These are phyloP conservation scores for Notospermus geniculatus DNA, from an alignment of 1,140 invertebrate species.

Conservation along the genomic window DNA sequence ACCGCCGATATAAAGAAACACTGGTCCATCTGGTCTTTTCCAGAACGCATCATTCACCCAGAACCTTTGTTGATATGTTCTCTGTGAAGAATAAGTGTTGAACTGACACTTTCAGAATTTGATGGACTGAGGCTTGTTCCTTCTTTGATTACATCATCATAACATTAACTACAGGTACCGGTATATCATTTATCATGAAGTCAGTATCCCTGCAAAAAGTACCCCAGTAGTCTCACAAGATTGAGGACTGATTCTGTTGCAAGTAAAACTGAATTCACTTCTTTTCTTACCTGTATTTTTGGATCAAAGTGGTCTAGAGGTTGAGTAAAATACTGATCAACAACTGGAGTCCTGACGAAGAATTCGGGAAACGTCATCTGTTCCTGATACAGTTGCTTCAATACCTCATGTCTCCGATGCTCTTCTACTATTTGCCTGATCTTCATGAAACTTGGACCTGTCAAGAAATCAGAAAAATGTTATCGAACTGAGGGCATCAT, in stretches of 20 bases:
- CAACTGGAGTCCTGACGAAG: background rate
- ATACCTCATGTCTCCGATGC: background rate
- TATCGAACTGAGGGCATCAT: no score
- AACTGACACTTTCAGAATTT: no score
- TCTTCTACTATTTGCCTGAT: background rate
- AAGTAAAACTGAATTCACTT: no score
- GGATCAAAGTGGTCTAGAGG: conserved; percentile 36
- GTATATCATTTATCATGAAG: no score
- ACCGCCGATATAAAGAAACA: conserved; percentile 82
- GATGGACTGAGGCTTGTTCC: no score
- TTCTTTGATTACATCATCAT: no score
- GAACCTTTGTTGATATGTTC: conserved; percentile 62
- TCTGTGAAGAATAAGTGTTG: conserved; percentile 10
- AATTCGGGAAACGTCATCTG: background rate
- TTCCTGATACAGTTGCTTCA: background rate
- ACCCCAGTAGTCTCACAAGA: no score
- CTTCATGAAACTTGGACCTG: conserved; percentile 2
- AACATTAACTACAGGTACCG: no score
- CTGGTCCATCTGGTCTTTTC: conserved; percentile 65
- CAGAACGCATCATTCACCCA: conserved; percentile 69
- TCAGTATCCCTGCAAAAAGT: no score
- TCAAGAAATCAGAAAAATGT: no score
- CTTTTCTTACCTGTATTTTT: conserved; percentile 21
- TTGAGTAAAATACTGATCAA: conserved; percentile 23
- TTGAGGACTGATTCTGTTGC: no score